phyloP scores from a whole-genome alignment of 2,797 vertebrate species.

The Aselliscus stoliczkanus region DNA sequence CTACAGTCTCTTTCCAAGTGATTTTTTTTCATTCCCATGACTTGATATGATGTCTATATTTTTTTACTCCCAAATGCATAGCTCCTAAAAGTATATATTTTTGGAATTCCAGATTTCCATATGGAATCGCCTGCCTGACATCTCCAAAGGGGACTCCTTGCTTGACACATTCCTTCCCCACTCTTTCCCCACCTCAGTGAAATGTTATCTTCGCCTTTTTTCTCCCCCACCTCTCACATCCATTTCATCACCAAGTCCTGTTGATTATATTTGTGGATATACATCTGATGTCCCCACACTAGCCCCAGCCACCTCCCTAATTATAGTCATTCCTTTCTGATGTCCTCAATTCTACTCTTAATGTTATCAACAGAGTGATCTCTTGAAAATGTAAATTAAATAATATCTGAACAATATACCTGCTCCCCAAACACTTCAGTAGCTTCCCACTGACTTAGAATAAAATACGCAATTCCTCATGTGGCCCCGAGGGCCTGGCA shows the following conservation, averaged over 20 bases:
- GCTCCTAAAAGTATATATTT: not conserved
- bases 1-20: not conserved
- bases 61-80: not conserved
- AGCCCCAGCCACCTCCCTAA: not conserved
- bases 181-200: not conserved
- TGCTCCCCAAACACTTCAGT: not conserved
- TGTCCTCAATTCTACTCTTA: not conserved
- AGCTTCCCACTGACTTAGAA: not conserved
- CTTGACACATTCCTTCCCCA: not conserved
- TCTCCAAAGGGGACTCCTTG: not conserved
- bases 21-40: not conserved
- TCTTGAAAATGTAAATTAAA: not conserved
- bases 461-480: not conserved
- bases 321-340: not conserved
- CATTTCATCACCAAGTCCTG: not conserved
- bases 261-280: not conserved
- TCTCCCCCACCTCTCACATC: not conserved
- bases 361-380: not conserved
- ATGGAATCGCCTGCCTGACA: not conserved
- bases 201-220: not conserved
- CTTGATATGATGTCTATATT: not conserved
- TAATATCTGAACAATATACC: not conserved
- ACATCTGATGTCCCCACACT: too few relatives aligned
- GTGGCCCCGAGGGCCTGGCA: too few relatives aligned
- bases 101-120: not conserved